These are phyloP conservation scores for Orthosia gracilis DNA, from an alignment of 2,888 invertebrate species.

Conservation along the genomic window DNA sequence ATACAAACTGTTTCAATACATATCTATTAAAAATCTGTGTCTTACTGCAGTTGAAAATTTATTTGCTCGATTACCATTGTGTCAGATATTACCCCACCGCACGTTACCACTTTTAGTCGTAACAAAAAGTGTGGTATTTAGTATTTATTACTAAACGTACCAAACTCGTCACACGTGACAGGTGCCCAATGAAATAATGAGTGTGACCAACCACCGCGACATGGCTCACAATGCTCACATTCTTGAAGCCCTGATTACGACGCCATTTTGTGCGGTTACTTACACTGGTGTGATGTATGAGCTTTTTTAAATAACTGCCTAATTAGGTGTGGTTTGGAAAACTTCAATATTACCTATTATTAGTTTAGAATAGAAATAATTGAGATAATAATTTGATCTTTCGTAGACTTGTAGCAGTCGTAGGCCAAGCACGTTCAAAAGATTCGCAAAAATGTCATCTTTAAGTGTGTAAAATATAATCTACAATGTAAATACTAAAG, in stretches of 20 bases:
- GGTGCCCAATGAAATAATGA: slow-evolving; percentile 46
- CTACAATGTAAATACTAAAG: too few relatives aligned
- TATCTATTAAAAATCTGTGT: background rate
- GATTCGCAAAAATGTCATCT: too few relatives aligned
- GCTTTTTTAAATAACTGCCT: slow-evolving; percentile 22
- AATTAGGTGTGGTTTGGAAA: slow-evolving; percentile 1
- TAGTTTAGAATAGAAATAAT: too few relatives aligned
- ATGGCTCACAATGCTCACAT: slow-evolving; percentile 39
- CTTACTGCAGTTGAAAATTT: background rate
- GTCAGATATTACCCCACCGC: background rate
- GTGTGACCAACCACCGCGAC: slow-evolving; percentile 30
- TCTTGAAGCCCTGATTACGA: slow-evolving; percentile 31
- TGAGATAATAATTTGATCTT: too few relatives aligned
- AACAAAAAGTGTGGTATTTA: slow-evolving; percentile 25
- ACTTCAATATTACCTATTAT: background rate
- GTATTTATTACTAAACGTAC: slow-evolving; percentile 26
- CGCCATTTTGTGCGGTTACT: slow-evolving; percentile 41
- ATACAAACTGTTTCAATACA: background rate
- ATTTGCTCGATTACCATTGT: background rate
- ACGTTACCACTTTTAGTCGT: background rate
- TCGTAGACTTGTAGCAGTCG: too few relatives aligned
- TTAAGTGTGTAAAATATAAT: too few relatives aligned
- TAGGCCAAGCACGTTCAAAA: too few relatives aligned
- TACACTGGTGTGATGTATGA: background rate
- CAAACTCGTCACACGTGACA: slow-evolving; percentile 44